Conservation (phyloP, 2,888 invertebrate species). For the Gastrophysa polygoni region DNA sequence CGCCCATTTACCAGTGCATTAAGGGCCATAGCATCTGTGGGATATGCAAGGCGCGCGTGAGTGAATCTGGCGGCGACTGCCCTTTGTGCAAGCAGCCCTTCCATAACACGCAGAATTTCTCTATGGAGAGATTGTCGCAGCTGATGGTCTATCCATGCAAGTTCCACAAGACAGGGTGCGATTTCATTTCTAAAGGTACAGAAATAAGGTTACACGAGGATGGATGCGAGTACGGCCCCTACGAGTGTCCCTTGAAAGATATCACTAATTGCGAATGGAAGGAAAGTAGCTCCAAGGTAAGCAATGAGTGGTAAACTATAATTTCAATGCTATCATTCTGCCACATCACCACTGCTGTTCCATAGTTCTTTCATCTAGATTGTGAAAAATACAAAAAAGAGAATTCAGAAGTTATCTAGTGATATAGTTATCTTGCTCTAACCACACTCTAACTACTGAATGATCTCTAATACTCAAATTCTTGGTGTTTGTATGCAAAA, state of each 20-base stretch:
- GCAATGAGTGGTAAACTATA: too few species aligned
- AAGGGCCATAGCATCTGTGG: conserved; percentile 52
- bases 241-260: conserved; percentile 39
- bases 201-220: conserved; percentile 40
- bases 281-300: conserved; percentile 4
- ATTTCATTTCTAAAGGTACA: conserved; percentile 32
- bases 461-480: too few species aligned
- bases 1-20: conserved; percentile 51
- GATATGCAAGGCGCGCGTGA: conserved; percentile 30
- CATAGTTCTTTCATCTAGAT: too few species aligned
- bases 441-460: too few species aligned
- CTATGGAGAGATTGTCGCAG: conserved; percentile 46
- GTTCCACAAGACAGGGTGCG: conserved; percentile 44
- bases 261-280: conserved; percentile 22
- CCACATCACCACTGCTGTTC: too few species aligned
- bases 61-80: conserved; percentile 32
- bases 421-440: too few species aligned
- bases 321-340: too few species aligned
- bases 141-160: conserved; percentile 49
- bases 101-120: conserved; percentile 47
- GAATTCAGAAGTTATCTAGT: too few species aligned
- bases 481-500: too few species aligned
- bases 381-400: too few species aligned
- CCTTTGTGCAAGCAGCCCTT: conserved; percentile 45
- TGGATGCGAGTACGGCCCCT: conserved; percentile 37